These are phyloP conservation scores for Hybognathus amarus DNA, from an alignment of 2,797 vertebrate species.

Conservation along the genomic window DNA sequence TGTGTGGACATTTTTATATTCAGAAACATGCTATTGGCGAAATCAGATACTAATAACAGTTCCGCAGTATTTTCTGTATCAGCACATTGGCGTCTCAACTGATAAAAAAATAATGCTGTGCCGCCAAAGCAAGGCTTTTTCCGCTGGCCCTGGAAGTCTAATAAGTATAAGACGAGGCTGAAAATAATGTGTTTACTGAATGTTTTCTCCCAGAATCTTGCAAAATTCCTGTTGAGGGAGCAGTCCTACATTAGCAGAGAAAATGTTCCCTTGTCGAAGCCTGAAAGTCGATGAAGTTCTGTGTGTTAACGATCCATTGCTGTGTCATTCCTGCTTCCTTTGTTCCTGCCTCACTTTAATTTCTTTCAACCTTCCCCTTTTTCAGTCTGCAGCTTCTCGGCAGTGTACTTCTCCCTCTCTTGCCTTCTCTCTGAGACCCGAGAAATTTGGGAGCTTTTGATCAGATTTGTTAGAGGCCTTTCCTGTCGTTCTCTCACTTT, in stretches of 20 bases:
- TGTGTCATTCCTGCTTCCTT: background rate
- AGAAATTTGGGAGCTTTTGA: conserved; percentile 34
- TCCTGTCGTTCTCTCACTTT: conserved; percentile 13
- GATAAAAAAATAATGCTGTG: too few species aligned
- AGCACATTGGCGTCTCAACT: too few species aligned
- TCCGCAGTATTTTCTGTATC: too few species aligned
- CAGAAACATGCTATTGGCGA: too few species aligned
- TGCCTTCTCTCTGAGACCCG: conserved; percentile 3
- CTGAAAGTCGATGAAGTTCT: background rate
- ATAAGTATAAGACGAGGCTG: background rate
- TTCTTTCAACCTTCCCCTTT: conserved; percentile 12
- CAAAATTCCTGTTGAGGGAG: background rate
- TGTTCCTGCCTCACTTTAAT: conserved; percentile 12
- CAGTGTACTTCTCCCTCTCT: background rate
- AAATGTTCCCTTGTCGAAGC: conserved; percentile 9
- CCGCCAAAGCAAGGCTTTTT: too few species aligned
- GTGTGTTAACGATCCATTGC: background rate
- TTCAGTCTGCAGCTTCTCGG: conserved; percentile 1
- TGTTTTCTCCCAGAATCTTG: background rate
- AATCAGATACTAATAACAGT: too few species aligned
- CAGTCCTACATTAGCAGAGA: conserved; percentile 8
- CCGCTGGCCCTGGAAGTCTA: background rate
- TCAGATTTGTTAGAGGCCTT: conserved; percentile 39
- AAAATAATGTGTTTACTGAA: background rate
- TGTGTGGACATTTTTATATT: too few species aligned